These are phyloP conservation scores for Probosciger aterrimus DNA, from an alignment of 2,113 vertebrate species.

Conservation along the genomic window DNA sequence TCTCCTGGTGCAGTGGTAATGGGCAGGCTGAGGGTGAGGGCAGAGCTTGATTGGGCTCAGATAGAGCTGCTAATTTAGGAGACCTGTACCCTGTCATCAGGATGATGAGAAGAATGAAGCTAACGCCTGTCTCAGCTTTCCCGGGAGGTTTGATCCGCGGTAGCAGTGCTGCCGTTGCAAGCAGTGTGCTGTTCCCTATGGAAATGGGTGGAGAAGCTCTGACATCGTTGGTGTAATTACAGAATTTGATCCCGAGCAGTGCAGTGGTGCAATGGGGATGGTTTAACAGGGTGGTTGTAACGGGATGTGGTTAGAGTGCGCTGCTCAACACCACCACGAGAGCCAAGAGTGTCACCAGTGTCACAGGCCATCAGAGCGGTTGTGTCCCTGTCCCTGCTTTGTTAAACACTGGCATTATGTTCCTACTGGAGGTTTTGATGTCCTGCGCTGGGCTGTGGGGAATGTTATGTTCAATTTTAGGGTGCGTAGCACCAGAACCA, in stretches of 20 bases:
- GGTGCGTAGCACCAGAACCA: background rate
- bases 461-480: background rate
- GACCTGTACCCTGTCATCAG: background rate
- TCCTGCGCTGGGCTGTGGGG: background rate
- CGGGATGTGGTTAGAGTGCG: background rate
- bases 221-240: background rate
- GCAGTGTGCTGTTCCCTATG: background rate
- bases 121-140: background rate
- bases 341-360: background rate
- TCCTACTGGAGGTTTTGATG: background rate
- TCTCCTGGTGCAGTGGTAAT: background rate
- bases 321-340: fast-evolving
- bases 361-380: background rate
- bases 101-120: background rate
- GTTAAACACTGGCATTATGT: fast-evolving
- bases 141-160: background rate
- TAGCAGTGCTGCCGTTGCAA: background rate
- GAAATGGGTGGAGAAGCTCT: background rate
- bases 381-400: background rate
- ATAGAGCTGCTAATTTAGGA: background rate
- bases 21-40: background rate
- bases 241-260: background rate
- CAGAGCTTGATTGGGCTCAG: background rate
- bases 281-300: background rate
- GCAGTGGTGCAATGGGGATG: background rate